A percentile compares a stretch with the other conserved stretches of the same genome.
phyloP scores from a whole-genome alignment of 2,113 vertebrate genomes.

The Sylvilagus bachmani region DNA sequence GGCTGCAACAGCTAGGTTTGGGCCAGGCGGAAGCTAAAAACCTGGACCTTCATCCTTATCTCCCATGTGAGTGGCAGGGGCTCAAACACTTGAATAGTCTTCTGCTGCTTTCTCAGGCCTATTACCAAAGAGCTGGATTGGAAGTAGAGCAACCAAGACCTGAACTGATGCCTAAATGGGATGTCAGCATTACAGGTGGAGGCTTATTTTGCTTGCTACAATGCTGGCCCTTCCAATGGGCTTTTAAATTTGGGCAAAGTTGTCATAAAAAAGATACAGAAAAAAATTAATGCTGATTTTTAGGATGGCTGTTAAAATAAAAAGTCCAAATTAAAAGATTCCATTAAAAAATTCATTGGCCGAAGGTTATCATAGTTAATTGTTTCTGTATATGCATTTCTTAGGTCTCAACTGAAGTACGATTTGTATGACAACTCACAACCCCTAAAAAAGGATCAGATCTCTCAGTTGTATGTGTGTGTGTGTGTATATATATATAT shows the following conservation, averaged over 20 bases:
- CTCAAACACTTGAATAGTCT: no score
- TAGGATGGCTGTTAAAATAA: constrained; percentile 9
- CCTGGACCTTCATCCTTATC: no score
- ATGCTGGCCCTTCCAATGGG: background rate
- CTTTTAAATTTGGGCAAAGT: constrained; percentile 9
- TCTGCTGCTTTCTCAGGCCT: no score
- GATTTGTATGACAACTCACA: background rate
- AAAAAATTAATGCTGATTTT: constrained; percentile 27
- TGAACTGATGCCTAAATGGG: no score
- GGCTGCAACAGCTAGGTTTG: no score
- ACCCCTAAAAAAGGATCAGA: background rate
- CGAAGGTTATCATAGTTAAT: background rate
- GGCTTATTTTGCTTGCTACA: no score
- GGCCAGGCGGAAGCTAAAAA: no score
- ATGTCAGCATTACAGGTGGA: no score
- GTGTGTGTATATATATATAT: no score
- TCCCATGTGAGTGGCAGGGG: no score
- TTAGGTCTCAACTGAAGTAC: background rate
- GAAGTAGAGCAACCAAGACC: no score
- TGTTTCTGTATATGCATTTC: background rate
- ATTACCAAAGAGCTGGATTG: no score
- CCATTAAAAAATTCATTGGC: background rate
- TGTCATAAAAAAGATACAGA: background rate
- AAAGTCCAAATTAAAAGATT: constrained; percentile 12
- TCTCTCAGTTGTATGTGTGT: background rate